These are phyloP conservation scores for Gulo gulo DNA, from an alignment of 2,113 vertebrate genomes.

Conservation along the genomic window DNA sequence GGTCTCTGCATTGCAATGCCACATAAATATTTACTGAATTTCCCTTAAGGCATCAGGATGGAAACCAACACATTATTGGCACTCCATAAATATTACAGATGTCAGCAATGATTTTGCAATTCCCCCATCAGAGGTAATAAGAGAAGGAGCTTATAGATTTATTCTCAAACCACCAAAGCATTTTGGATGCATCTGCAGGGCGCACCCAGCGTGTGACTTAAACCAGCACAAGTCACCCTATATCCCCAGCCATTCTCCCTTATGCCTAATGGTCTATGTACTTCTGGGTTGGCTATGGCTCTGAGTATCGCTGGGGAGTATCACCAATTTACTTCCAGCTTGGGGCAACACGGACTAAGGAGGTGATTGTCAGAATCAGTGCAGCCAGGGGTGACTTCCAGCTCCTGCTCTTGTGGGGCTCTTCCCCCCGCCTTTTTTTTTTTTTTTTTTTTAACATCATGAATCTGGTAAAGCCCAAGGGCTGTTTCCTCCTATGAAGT, in stretches of 20 bases:
- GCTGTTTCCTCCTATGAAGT: neutral
- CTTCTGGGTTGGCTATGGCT: neutral
- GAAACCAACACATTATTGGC: neutral
- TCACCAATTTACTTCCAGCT: neutral
- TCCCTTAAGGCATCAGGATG: neutral
- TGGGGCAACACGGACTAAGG: neutral
- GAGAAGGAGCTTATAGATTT: neutral
- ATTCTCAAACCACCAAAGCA: neutral
- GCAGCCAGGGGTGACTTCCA: neutral
- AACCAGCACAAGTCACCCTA: neutral
- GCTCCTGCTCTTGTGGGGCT: neutral
- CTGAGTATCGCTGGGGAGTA: neutral
- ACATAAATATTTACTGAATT: neutral
- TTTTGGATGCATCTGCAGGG: neutral
- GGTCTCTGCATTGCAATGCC: too few relatives aligned
- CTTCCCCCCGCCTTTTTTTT: accelerated
- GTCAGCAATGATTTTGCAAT: neutral
- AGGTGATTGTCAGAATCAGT: neutral
- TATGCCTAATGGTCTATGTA: neutral
- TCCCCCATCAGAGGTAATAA: neutral
- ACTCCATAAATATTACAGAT: neutral
- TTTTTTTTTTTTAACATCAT: neutral
- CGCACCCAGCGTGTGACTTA: neutral
- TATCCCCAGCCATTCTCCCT: neutral
- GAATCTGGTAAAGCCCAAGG: neutral